phyloP scores from a whole-genome alignment of 2,797 vertebrate species.

The Ceyx erithaca region DNA sequence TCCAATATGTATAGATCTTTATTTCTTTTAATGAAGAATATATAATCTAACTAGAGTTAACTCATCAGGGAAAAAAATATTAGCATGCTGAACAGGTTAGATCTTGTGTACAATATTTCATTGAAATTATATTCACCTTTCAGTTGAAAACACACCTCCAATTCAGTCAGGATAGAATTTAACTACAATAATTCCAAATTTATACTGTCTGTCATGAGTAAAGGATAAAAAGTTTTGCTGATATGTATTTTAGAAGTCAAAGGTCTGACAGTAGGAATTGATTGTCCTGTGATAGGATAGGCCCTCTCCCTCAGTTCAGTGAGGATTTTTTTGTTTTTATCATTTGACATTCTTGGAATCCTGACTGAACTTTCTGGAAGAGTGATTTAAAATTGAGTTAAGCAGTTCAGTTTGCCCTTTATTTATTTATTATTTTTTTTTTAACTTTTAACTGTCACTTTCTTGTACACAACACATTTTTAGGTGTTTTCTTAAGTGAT shows the following conservation, averaged over 20 bases:
- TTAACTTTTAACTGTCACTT: not conserved
- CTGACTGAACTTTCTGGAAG: not conserved
- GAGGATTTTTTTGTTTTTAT: not conserved
- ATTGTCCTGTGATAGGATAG: not conserved
- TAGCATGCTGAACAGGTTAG: not conserved
- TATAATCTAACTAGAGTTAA: not conserved
- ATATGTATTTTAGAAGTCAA: not conserved
- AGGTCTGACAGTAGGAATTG: not conserved
- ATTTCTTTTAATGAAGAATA: conserved; percentile 7
- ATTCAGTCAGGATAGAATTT: not conserved
- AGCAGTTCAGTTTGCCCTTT: not conserved
- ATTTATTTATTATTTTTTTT: not conserved
- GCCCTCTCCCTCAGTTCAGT: not conserved
- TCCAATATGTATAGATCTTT: not conserved
- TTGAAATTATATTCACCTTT: not conserved
- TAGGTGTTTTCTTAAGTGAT: not conserved
- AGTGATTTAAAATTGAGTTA: not conserved
- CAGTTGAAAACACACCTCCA: not conserved
- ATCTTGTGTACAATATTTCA: not conserved
- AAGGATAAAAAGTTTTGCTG: not conserved
- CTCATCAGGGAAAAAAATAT: not conserved
- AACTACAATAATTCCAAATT: not conserved
- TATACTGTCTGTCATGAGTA: not conserved
- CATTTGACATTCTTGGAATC: not conserved
- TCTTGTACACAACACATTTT: not conserved